Evolutionary conservation across 1,140 invertebrate genomes (phyloP).

Genomic region (Gryllus bimaculatus): DNA sequence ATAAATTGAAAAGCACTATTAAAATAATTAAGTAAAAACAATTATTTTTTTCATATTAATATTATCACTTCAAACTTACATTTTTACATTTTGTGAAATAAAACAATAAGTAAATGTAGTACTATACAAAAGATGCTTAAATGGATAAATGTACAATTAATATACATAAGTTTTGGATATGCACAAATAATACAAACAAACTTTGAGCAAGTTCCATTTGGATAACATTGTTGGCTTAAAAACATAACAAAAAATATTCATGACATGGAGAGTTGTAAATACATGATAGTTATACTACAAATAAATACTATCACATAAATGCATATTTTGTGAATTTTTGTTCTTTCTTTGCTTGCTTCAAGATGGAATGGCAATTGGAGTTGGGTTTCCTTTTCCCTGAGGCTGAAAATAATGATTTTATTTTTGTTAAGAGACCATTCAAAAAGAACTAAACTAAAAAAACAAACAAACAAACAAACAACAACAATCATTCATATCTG

Average conservation of each 20-base stretch:
- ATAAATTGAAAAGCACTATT: no score
- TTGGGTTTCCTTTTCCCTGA: slow-evolving; percentile 10
- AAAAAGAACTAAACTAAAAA: not conserved
- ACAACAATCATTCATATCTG: not conserved
- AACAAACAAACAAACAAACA: not conserved
- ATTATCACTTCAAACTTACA: no score
- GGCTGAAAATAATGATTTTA: not conserved
- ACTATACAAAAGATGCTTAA: no score
- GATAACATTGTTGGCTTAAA: not conserved
- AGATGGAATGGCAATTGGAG: slow-evolving; percentile 2
- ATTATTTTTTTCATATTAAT: no score
- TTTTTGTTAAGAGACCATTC: not conserved
- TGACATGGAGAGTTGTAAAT: not conserved
- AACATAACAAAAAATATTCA: no score
- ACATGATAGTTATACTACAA: not conserved
- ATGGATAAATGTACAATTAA: no score
- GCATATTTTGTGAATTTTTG: not conserved
- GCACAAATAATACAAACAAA: not conserved
- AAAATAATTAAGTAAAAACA: no score
- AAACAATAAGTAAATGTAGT: no score
- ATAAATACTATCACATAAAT: slow-evolving; percentile 4
- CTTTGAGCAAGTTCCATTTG: not conserved
- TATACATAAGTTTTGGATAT: no score
- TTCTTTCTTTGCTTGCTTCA: not conserved
- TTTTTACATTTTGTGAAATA: no score